Conservation (phyloP, 1,140 invertebrate species). For the Pissodes strobi region DNA sequence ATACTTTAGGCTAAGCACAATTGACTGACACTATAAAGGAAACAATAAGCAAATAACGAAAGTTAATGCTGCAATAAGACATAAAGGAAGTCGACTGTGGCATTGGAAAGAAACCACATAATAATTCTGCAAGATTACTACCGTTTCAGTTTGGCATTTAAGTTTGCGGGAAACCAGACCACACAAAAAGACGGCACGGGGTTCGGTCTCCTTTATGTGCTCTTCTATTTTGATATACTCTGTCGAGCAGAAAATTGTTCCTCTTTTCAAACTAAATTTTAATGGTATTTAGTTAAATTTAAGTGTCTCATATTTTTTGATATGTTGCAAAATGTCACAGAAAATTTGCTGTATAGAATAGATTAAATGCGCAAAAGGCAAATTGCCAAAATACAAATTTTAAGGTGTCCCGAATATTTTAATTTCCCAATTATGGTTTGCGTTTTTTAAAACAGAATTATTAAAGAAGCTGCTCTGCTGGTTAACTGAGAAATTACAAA, state of each 20-base stretch:
- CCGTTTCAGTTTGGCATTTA: constrained; percentile 10
- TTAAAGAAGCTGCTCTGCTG: too few species aligned
- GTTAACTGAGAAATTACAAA: too few species aligned
- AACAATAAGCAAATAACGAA: background rate
- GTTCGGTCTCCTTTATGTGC: background rate
- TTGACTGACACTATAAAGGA: background rate
- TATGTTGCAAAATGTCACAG: background rate
- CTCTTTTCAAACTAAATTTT: too few species aligned
- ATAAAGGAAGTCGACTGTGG: background rate
- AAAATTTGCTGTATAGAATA: background rate
- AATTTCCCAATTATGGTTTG: too few species aligned
- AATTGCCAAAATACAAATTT: too few species aligned
- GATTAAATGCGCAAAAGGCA: background rate
- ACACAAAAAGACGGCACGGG: background rate
- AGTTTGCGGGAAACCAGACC: background rate
- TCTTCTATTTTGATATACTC: background rate
- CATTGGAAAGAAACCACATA: constrained; percentile 2
- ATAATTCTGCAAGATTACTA: constrained; percentile 14
- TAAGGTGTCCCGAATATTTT: too few species aligned
- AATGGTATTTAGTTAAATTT: background rate
- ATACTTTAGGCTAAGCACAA: background rate
- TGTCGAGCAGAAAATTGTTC: background rate
- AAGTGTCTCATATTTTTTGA: background rate
- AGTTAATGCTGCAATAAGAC: too few species aligned
- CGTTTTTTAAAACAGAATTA: too few species aligned